A percentile compares a stretch with the other conserved stretches of the same genome.
Conservation (phyloP, 2,888 invertebrate genomes). For the Rugalucina vietnamica region DNA sequence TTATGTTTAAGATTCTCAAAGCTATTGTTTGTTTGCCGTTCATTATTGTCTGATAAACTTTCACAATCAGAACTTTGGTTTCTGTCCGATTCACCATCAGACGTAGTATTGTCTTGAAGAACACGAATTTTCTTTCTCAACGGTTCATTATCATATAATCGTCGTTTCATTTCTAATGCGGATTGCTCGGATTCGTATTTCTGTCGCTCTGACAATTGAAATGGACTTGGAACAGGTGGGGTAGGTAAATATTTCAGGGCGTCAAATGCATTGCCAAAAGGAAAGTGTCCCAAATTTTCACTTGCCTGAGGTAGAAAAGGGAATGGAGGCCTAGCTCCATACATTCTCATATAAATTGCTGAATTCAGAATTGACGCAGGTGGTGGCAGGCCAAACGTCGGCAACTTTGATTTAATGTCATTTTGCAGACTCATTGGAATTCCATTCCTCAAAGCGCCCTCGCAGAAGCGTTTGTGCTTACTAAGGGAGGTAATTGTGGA, state of each 20-base stretch:
- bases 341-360: conserved; percentile 71
- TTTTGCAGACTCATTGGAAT: conserved; percentile 67
- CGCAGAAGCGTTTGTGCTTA: conserved; percentile 98
- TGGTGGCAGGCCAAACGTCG: conserved; percentile 44
- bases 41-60: conserved; percentile 51
- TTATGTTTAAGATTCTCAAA: conserved; percentile 46
- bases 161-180: not conserved
- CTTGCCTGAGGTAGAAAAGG: conserved; percentile 73
- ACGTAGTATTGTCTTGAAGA: conserved; percentile 51
- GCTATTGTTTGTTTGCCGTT: conserved; percentile 45
- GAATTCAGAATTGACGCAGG: conserved; percentile 62
- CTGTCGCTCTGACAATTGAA: conserved; percentile 21
- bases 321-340: conserved; percentile 68
- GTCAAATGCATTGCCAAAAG: conserved; percentile 59
- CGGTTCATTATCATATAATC: conserved; percentile 41
- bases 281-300: conserved; percentile 57
- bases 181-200: conserved; percentile 2
- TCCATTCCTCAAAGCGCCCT: conserved; percentile 86
- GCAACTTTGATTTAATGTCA: conserved; percentile 58
- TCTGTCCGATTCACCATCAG: conserved; percentile 58
- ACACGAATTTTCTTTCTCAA: conserved; percentile 42
- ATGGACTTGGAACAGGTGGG: conserved; percentile 19
- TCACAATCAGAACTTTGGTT: conserved; percentile 63
- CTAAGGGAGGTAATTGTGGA: conserved; percentile 95
- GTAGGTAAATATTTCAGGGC: conserved; percentile 54